Base-by-base conservation (phyloP, 2,797 vertebrate genomes). In the Crocidura indochinensis region DNA sequence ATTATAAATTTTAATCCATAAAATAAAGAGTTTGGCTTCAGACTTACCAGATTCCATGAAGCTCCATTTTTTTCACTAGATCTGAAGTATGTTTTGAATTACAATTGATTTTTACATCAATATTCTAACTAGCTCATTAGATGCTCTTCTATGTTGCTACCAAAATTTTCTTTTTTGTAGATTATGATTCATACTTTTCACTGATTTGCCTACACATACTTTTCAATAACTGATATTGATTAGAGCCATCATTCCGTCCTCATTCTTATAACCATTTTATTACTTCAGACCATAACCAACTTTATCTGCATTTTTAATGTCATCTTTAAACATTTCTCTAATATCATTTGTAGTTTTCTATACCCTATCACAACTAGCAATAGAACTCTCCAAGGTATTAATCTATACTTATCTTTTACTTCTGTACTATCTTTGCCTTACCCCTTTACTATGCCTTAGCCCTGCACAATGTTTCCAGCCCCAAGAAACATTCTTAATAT, bases 31-130 rank as follows among this genome's bases (percentile, higher is more conserved):
- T 22, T 67, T 47, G 9, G 8, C 56, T 90, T 60, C 56, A 73
- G 14, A n/a, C 38, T 68, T 14, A 11, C 44, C 22, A 62, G 56
- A 6, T 24, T 69, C 46, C 2, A 1, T 60, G 14, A 26, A 11
- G 46, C 12, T 75, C 10, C 29, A 68, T 1, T 76, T 53, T 72
- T 2, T 10, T 4, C 1, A 27, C 10, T 44, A 51, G 11, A 11
- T 81, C 75, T 76, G 22, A 31, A 78, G 6, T 49, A 73, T 90
- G 31, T 10, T 76, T 29, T 83, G 79, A 90, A 19, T 17, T 74
- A 31, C 3, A 79, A 46, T 31, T 83, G 14, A 75, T 79, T 38
- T 38, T 91, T 47, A 26, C 47, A 26, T 14, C 4, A 19, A 19
- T 22, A 79, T 20, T 81, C 26, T 89, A 15, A 69, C 53, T 60